Evolutionary conservation across 2,888 invertebrate genomes (phyloP).

Genomic region (Axea sp.): DNA sequence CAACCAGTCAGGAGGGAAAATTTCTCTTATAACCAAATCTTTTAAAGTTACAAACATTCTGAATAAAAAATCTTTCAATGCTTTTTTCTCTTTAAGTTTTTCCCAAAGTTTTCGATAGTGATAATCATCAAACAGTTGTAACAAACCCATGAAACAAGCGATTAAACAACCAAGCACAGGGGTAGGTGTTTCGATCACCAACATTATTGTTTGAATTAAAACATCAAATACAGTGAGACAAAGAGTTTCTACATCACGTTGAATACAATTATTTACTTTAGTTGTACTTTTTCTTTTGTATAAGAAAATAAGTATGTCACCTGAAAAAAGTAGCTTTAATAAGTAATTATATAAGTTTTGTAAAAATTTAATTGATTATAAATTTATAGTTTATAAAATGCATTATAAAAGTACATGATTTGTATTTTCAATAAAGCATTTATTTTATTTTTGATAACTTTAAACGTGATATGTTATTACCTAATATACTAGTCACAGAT

Average conservation of each 20-base stretch:
- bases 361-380: too few species aligned
- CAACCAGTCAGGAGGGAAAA: constrained; percentile 94
- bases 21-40: constrained; percentile 88
- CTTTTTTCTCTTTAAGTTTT: constrained; percentile 84
- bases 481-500: constrained; percentile 91
- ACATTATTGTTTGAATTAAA: constrained; percentile 90
- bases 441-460: too few species aligned
- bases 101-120: constrained; percentile 94
- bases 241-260: constrained; percentile 90
- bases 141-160: constrained; percentile 90
- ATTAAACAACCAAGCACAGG: constrained; percentile 90
- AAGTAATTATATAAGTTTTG: too few species aligned
- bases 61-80: constrained; percentile 91
- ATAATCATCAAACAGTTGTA: constrained; percentile 91
- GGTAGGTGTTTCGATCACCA: constrained; percentile 88
- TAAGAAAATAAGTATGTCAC: constrained; percentile 87
- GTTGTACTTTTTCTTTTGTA: constrained; percentile 81
- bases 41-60: constrained; percentile 89
- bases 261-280: constrained; percentile 83
- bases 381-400: too few species aligned
- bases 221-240: constrained; percentile 90
- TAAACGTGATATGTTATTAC: too few species aligned
- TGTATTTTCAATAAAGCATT: too few species aligned
- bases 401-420: too few species aligned
- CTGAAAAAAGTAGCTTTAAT: too few species aligned